Base-by-base conservation (phyloP, 2,113 vertebrate species). In the Silurus meridionalis region DNA sequence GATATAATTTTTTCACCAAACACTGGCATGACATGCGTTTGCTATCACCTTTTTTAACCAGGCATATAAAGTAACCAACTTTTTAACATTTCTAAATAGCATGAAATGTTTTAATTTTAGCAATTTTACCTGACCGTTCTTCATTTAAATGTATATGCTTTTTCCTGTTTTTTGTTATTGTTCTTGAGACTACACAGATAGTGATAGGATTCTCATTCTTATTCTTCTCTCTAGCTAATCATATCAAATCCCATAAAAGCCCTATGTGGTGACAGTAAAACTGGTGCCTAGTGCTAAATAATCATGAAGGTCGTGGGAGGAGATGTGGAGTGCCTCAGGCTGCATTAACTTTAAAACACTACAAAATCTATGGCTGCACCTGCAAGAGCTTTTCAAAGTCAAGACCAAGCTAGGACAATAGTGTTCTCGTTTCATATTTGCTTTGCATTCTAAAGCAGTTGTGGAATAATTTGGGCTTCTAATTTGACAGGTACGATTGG, bases 401-500 rank as follows among this genome's bases (percentile, higher is more conserved):
- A 60, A 46, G 78, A 21, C 7, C 25, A 28, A 58, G 13, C 37
- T 37, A 60, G 8, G 78, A 28, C 55, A 61, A 61, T 60, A 46
- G 25, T 21, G 78, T 80, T 46, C 78, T 60, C 9, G 4, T 60
- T 15, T 60, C 15, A 46, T 58, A 8, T 60, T 37, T 2, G 6
- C 25, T 60, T 46, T 80, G 78, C 17, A 46, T 80, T 61, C 78
- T 37, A 11, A 10, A 60, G 17, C 55, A 1, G 9, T 10, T 80
- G 57, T 80, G 57, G 78, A 80, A 61, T 80, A 80, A 46, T 61
- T 60, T 28, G 37, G 55, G 8, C 57, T n/a, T 60, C 28, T 80
- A 80, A 80, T 57, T 80, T 58, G 57, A 80, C 28, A 80, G 28
- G 57, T 80, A 60, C 21, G 55, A 46, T 60, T 80, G 55, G n/a